These are phyloP conservation scores for Cephus pulcher DNA, from an alignment of 2,888 invertebrate genomes.

Conservation along the genomic window DNA sequence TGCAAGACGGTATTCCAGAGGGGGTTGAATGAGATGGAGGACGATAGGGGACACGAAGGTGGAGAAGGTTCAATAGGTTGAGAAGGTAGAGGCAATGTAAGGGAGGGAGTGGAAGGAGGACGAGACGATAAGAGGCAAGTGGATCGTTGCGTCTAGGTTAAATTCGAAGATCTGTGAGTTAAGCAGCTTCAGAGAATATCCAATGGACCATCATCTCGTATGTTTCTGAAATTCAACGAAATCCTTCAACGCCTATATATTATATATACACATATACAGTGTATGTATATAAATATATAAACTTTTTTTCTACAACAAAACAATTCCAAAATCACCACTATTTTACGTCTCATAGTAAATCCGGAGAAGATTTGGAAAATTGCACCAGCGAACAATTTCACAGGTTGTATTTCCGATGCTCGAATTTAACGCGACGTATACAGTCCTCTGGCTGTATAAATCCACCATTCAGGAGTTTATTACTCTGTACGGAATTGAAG, in stretches of 20 bases:
- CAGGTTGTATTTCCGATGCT: too few species aligned
- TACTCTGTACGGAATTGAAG: too few species aligned
- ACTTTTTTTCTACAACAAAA: too few species aligned
- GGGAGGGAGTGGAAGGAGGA: not conserved
- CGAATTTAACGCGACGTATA: too few species aligned
- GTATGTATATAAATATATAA: too few species aligned
- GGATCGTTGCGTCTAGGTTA: conserved; percentile 38
- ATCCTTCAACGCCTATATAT: conserved; percentile 30
- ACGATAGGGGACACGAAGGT: conserved; percentile 1
- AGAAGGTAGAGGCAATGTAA: not conserved
- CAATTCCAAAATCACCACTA: too few species aligned
- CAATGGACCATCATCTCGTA: conserved; percentile 27
- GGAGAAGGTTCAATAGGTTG: conserved; percentile 17
- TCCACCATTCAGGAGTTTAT: too few species aligned
- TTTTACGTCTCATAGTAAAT: too few species aligned
- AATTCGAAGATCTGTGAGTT: conserved; percentile 41
- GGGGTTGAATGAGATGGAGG: not conserved
- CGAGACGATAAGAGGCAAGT: conserved; percentile 42
- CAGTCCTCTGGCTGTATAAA: too few species aligned
- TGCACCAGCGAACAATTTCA: too few species aligned
- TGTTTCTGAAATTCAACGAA: conserved; percentile 38
- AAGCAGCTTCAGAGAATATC: conserved; percentile 42
- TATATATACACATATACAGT: too few species aligned
- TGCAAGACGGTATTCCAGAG: conserved; percentile 50
- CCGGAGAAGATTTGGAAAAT: too few species aligned